Evolutionary conservation across 2,797 vertebrate genomes (phyloP).

Genomic region (Esox lucius): DNA sequence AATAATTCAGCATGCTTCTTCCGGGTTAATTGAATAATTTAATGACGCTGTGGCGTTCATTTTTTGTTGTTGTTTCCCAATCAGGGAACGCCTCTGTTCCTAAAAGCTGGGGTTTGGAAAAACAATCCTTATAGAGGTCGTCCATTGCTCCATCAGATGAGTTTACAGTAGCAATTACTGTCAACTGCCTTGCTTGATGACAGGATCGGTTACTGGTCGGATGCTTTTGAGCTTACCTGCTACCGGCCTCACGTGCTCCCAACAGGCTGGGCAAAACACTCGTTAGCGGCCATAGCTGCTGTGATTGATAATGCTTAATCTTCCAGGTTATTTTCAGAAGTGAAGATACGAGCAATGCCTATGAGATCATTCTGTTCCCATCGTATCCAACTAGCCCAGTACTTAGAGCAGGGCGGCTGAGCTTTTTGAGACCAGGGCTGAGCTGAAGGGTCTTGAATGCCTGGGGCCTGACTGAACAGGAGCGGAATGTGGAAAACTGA

Average conservation of each 20-base stretch:
- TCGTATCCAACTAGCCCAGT: conserved; percentile 17
- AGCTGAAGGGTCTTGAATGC: conserved; percentile 24
- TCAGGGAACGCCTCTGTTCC: not conserved
- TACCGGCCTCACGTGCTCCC: not conserved
- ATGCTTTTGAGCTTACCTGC: too few relatives aligned
- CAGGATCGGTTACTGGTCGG: too few relatives aligned
- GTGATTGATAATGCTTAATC: conserved; percentile 21
- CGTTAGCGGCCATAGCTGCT: conserved; percentile 21
- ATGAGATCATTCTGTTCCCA: conserved; percentile 35
- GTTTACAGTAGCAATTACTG: too few relatives aligned
- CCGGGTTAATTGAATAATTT: not conserved
- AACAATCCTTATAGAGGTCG: not conserved
- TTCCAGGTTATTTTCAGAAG: conserved; percentile 21
- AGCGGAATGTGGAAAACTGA: not conserved
- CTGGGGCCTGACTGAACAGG: conserved; percentile 36
- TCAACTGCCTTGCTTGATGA: too few relatives aligned
- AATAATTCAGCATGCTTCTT: not conserved
- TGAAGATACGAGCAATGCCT: conserved; percentile 19
- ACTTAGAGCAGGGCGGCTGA: conserved; percentile 4
- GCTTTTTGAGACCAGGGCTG: conserved; percentile 10
- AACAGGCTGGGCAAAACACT: not conserved
- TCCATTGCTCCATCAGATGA: not conserved
- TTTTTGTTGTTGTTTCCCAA: not conserved
- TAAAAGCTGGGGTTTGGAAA: too few relatives aligned
- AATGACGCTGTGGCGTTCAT: not conserved